These are phyloP conservation scores for Agriopis marginaria DNA, from an alignment of 2,888 invertebrate genomes.

Conservation along the genomic window DNA sequence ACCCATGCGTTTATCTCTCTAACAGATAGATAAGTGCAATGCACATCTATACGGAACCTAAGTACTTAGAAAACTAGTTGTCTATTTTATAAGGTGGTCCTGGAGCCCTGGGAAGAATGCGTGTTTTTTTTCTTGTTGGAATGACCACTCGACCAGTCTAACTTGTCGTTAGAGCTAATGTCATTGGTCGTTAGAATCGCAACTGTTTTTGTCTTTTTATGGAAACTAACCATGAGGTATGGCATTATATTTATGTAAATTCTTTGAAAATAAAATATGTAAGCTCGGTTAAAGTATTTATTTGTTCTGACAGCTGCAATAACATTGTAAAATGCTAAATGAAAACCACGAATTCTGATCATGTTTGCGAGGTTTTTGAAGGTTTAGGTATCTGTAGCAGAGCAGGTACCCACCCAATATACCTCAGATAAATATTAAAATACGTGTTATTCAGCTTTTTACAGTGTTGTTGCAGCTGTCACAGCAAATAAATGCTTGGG, in stretches of 20 bases:
- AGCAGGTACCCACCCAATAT: no score
- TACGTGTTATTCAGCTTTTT: no score
- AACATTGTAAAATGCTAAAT: no score
- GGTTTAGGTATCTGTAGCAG: no score
- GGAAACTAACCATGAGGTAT: constrained; percentile 2
- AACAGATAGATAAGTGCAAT: constrained; percentile 4
- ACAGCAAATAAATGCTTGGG: no score
- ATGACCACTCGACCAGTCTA: constrained; percentile 40
- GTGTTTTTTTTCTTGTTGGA: constrained; percentile 38
- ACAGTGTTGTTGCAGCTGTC: no score
- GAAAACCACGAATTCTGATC: no score
- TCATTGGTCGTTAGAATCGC: constrained; percentile 21
- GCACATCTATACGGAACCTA: constrained; percentile 5
- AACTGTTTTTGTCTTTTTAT: constrained; percentile 1
- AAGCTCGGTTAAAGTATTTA: no score
- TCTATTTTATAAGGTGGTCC: constrained; percentile 33
- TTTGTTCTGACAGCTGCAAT: no score
- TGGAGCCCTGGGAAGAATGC: constrained; percentile 26
- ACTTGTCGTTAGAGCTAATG: constrained; percentile 36
- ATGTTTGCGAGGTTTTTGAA: no score
- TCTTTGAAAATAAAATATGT: no score
- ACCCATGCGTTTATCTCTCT: not conserved
- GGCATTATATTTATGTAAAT: not conserved
- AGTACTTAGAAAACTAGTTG: constrained; percentile 29
- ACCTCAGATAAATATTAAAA: no score